Evolutionary conservation across 2,113 vertebrate species (phyloP).

Genomic region (Potamarius usumacintae): DNA sequence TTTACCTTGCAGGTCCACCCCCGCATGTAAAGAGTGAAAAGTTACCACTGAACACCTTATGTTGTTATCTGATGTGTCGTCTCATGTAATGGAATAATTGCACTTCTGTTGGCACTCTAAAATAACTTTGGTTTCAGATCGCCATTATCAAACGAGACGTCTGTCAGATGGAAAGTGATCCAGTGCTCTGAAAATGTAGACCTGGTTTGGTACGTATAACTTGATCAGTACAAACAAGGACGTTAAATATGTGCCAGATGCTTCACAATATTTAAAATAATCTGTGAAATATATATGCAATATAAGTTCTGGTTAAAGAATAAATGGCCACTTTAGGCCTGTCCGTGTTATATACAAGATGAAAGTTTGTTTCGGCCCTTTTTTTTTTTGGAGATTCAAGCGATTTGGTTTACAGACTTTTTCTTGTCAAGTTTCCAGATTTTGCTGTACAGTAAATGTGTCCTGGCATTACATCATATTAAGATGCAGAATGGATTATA

Average conservation of each 20-base stretch:
- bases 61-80: not conserved
- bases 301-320: not conserved
- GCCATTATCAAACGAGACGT: not conserved
- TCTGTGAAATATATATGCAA: not conserved
- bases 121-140: not conserved
- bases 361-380: not conserved
- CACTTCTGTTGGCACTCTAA: not conserved
- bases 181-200: not conserved
- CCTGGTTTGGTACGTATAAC: not conserved
- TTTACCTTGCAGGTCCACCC: not conserved
- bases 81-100: not conserved
- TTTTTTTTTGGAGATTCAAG: not conserved
- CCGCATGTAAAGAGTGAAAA: not conserved
- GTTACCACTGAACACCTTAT: not conserved
- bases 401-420: not conserved
- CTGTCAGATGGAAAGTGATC: not conserved
- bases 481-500: not conserved
- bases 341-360: not conserved
- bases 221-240: not conserved
- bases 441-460: not conserved
- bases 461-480: not conserved
- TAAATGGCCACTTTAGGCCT: not conserved
- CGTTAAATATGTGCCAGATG: not conserved
- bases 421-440: not conserved
- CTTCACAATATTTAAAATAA: not conserved